Conservation (phyloP, 2,888 invertebrate genomes). For the Heliconius ismenius region DNA sequence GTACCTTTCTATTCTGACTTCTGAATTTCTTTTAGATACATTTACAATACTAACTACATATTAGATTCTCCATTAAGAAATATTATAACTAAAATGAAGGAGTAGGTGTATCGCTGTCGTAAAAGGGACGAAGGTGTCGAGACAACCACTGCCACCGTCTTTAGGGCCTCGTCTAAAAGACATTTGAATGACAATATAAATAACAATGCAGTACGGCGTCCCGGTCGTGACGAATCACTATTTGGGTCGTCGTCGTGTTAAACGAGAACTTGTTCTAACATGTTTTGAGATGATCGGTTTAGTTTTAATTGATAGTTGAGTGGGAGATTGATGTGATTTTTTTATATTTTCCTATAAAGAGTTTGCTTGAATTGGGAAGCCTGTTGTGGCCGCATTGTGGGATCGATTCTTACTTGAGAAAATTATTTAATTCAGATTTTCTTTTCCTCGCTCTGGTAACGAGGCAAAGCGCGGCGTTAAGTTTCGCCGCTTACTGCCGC, state of each 20-base stretch:
- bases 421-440: too few species aligned
- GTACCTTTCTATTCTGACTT: not conserved
- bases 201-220: slow-evolving; percentile 74
- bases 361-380: too few species aligned
- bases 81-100: not conserved
- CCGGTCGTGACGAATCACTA: slow-evolving; percentile 68
- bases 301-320: slow-evolving; percentile 16
- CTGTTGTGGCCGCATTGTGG: too few species aligned
- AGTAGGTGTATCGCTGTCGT: slow-evolving; percentile 33
- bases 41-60: not conserved
- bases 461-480: too few species aligned
- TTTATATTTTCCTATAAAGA: too few species aligned
- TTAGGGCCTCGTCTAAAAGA: slow-evolving; percentile 59
- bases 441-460: too few species aligned
- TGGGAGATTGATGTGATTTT: too few species aligned
- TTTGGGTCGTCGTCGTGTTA: slow-evolving; percentile 57
- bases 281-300: slow-evolving; percentile 23
- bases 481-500: too few species aligned
- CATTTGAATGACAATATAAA: slow-evolving; percentile 78
- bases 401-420: too few species aligned
- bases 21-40: not conserved
- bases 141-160: slow-evolving; percentile 73
- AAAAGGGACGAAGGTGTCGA: slow-evolving; percentile 68
- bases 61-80: not conserved
- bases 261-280: slow-evolving; percentile 58